Conservation (phyloP, 2,888 invertebrate genomes). For the Campoplex capitator region DNA sequence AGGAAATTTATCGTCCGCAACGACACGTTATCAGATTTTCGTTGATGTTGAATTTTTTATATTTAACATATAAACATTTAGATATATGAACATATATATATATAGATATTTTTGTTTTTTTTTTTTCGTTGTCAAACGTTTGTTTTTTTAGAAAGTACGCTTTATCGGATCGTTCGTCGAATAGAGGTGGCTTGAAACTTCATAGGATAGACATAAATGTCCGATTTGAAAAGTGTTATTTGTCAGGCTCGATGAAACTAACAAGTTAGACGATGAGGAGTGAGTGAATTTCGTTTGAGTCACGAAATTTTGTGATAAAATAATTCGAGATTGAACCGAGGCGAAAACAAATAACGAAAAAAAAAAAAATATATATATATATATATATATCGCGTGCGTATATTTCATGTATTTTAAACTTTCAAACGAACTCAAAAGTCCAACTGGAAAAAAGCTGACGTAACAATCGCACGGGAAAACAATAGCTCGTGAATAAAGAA, state of each 20-base stretch:
- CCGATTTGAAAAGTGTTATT: conserved; percentile 43
- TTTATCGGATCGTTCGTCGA: conserved; percentile 22
- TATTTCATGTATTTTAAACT: conserved; percentile 32
- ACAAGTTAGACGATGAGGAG: conserved; percentile 24
- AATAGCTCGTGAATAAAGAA: conserved; percentile 40
- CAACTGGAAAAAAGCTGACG: conserved; percentile 45
- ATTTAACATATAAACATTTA: conserved; percentile 12
- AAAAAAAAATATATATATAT: neutral
- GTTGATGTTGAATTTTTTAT: conserved; percentile 5
- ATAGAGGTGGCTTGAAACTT: conserved; percentile 54
- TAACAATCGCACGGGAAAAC: conserved; percentile 20
- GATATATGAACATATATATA: neutral
- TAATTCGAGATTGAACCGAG: neutral
- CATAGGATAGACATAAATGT: conserved; percentile 56
- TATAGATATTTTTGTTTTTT: no score
- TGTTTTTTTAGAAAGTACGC: conserved; percentile 25
- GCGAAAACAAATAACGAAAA: neutral
- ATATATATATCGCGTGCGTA: conserved; percentile 24
- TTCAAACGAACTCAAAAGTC: neutral
- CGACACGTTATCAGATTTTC: conserved; percentile 47
- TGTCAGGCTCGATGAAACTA: conserved; percentile 40
- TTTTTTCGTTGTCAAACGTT: conserved; percentile 13
- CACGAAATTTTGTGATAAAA: conserved; percentile 13
- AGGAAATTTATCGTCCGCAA: conserved; percentile 58
- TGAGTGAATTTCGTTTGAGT: conserved; percentile 6